phyloP scores from a whole-genome alignment of 2,797 vertebrate species.

The Melanotaenia nigrans region DNA sequence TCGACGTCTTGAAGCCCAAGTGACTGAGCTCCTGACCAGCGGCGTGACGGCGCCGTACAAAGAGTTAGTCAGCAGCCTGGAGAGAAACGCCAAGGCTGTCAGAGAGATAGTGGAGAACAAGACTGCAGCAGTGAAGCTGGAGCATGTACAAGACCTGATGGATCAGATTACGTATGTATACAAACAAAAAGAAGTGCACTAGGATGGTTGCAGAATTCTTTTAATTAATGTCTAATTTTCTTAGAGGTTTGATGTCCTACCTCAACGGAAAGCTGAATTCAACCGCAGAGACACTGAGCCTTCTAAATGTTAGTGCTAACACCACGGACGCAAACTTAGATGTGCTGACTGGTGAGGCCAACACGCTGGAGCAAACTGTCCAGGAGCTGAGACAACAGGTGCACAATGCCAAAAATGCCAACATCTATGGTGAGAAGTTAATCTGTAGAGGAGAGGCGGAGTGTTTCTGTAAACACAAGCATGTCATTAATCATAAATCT shows the following conservation, averaged over 20 bases:
- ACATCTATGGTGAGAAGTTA: constrained; percentile 87
- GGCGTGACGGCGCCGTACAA: constrained; percentile 91
- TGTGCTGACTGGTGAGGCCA: constrained; percentile 79
- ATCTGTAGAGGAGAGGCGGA: background rate
- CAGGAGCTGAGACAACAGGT: constrained; percentile 87
- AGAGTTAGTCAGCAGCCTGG: constrained; percentile 84
- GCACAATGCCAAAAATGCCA: constrained; percentile 91
- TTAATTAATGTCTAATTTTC: constrained; percentile 10
- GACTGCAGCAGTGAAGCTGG: constrained; percentile 85
- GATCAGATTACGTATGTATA: constrained; percentile 89
- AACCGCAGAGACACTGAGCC: constrained; percentile 78
- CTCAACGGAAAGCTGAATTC: constrained; percentile 85
- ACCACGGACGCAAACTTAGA: constrained; percentile 76
- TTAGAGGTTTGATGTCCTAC: constrained; percentile 87
- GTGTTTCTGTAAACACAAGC: background rate
- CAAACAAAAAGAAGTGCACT: background rate
- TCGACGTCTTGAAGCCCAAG: constrained; percentile 84
- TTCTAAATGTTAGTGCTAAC: constrained; percentile 77
- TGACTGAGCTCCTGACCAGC: constrained; percentile 85
- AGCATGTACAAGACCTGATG: constrained; percentile 85
- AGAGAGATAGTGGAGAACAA: constrained; percentile 86
- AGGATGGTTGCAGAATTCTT: background rate
- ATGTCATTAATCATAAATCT: too few species aligned
- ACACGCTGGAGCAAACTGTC: constrained; percentile 79
- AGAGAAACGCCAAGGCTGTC: constrained; percentile 86